A percentile compares a stretch with the other conserved stretches of the same genome.
These are phyloP conservation scores for Orientallactaga bullata DNA, from an alignment of 2,113 vertebrate genomes.

Conservation along the genomic window DNA sequence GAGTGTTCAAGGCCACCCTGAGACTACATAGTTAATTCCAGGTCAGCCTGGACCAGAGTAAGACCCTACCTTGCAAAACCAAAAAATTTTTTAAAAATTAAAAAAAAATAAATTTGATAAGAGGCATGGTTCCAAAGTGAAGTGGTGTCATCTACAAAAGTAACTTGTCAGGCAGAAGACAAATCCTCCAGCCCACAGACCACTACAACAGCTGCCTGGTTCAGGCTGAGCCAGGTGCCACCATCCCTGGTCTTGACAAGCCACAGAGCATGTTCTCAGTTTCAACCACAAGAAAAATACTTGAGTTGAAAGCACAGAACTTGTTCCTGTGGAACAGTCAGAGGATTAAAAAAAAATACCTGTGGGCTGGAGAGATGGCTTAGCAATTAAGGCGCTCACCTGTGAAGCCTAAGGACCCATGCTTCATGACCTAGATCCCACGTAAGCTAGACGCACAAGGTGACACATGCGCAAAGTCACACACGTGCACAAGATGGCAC, in stretches of 20 bases:
- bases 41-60: too few relatives aligned
- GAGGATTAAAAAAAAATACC: not conserved
- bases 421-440: too few relatives aligned
- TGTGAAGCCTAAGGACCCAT: not conserved
- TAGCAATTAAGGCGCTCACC: too few relatives aligned
- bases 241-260: not conserved
- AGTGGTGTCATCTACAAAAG: not conserved
- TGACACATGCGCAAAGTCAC: too few relatives aligned
- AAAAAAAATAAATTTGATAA: not conserved
- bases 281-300: not conserved
- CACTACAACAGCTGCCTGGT: fast-evolving
- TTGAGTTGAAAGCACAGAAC: not conserved
- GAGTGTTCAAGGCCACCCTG: too few relatives aligned
- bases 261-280: not conserved
- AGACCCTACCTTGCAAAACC: too few relatives aligned
- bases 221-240: not conserved
- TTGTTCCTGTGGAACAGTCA: not conserved
- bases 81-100: too few relatives aligned
- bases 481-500: too few relatives aligned
- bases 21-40: too few relatives aligned
- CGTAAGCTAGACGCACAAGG: too few relatives aligned
- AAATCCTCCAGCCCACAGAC: not conserved
- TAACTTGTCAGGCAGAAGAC: not conserved
- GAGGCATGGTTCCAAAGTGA: not conserved
- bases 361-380: too few relatives aligned